Conservation (phyloP, 2,113 vertebrate genomes). For the Ibidorhyncha struthersii region DNA sequence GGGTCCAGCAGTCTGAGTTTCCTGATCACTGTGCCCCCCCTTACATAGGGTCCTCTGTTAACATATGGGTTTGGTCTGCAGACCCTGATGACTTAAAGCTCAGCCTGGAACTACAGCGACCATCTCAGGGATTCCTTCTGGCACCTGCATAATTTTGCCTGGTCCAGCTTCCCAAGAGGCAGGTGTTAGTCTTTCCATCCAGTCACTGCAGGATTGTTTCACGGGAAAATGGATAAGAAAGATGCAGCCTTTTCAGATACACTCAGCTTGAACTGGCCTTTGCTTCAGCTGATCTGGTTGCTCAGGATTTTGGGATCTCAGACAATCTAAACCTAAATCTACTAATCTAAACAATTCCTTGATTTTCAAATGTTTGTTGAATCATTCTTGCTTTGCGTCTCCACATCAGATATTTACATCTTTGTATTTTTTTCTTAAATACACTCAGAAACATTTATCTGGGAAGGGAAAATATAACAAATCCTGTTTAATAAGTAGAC, state of each 20-base stretch:
- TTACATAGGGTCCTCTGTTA: not conserved
- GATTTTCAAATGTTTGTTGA: not conserved
- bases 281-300: not conserved
- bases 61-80: not conserved
- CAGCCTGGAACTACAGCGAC: not conserved
- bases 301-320: not conserved
- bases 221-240: not conserved
- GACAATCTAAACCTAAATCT: no score
- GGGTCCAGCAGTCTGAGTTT: not conserved
- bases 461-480: not conserved
- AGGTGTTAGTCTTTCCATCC: not conserved
- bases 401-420: not conserved
- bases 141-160: not conserved
- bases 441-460: not conserved
- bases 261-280: not conserved
- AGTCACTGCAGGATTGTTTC: not conserved
- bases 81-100: not conserved
- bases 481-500: not conserved
- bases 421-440: not conserved
- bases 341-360: not conserved
- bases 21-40: no score
- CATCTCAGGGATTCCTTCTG: not conserved
- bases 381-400: not conserved
- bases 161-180: not conserved
- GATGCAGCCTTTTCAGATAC: not conserved